phyloP scores from a whole-genome alignment of 2,797 vertebrate species.

The Kryptolebias ocellatus region DNA sequence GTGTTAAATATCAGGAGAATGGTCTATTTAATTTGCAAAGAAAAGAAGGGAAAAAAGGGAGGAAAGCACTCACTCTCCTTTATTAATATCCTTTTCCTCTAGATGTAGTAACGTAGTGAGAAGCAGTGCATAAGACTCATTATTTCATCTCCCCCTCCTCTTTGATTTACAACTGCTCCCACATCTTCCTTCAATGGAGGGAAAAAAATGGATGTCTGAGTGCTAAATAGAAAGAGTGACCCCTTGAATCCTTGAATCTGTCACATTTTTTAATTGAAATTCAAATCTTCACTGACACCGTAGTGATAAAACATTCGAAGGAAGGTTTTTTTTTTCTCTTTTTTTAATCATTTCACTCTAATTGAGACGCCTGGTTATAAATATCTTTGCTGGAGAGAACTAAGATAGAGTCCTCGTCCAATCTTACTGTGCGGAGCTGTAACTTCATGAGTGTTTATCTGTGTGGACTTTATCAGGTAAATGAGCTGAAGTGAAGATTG shows the following conservation, averaged over 20 bases:
- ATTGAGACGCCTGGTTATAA: constrained; percentile 67
- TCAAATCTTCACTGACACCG: constrained; percentile 54
- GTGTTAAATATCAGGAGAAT: constrained; percentile 33
- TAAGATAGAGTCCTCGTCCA: constrained; percentile 56
- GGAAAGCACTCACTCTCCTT: constrained; percentile 26
- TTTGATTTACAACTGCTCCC: constrained; percentile 45
- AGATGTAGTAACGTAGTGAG: constrained; percentile 11
- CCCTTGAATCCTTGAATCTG: constrained; percentile 66
- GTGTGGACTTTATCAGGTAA: constrained; percentile 65
- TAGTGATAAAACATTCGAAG: constrained; percentile 61
- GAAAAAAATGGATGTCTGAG: constrained; percentile 31
- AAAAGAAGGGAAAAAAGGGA: constrained; percentile 4
- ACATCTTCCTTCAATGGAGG: constrained; percentile 26
- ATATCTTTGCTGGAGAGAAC: constrained; percentile 62
- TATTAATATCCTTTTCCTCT: constrained; percentile 24
- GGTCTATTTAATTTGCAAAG: constrained; percentile 26
- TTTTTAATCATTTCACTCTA: constrained; percentile 64
- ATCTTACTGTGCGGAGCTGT: constrained; percentile 52
- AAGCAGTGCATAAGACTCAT: constrained; percentile 34
- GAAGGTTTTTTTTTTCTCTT: constrained; percentile 8
- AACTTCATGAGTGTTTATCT: constrained; percentile 70
- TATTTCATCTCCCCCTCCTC: constrained; percentile 33
- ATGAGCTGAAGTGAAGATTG: constrained; percentile 54
- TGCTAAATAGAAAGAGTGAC: constrained; percentile 66
- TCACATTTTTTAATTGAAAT: constrained; percentile 73